Conservation (phyloP, 1,140 invertebrate genomes). For the Lethocerus indicus region DNA sequence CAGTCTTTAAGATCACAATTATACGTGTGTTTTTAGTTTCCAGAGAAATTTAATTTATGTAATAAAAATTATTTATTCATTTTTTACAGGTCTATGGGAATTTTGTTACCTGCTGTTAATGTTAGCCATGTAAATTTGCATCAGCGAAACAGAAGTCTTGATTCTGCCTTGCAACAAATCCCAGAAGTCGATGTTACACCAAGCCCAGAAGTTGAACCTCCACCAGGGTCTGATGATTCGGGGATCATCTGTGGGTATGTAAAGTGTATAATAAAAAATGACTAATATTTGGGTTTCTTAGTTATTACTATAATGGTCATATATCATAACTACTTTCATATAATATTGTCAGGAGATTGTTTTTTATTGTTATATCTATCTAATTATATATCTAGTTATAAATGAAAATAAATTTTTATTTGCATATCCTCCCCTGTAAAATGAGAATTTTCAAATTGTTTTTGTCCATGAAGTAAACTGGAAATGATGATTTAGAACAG, state of each 20-base stretch:
- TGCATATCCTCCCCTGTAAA: too few relatives aligned
- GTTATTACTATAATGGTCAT: too few relatives aligned
- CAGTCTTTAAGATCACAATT: neutral
- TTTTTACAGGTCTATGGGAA: conserved; percentile 51
- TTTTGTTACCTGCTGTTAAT: conserved; percentile 47
- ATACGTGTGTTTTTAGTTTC: neutral
- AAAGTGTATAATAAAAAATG: too few relatives aligned
- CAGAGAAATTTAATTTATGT: conserved; percentile 1
- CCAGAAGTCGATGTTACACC: conserved; percentile 67
- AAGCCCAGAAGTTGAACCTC: conserved; percentile 52
- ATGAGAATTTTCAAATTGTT: too few relatives aligned
- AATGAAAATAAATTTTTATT: too few relatives aligned
- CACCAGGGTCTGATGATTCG: conserved; percentile 64
- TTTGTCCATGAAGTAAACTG: too few relatives aligned
- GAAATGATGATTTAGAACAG: too few relatives aligned
- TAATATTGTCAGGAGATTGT: too few relatives aligned
- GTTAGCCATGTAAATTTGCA: conserved; percentile 43
- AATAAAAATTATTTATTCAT: conserved; percentile 15
- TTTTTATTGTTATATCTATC: too few relatives aligned
- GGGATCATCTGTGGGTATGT: conserved; percentile 59
- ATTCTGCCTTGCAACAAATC: conserved; percentile 70
- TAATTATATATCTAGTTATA: too few relatives aligned
- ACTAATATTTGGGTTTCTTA: too few relatives aligned
- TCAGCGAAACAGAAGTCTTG: conserved; percentile 72
- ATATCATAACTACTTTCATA: too few relatives aligned